phyloP scores from a whole-genome alignment of 2,888 invertebrate species.

The Rhogogaster chlorosoma region DNA sequence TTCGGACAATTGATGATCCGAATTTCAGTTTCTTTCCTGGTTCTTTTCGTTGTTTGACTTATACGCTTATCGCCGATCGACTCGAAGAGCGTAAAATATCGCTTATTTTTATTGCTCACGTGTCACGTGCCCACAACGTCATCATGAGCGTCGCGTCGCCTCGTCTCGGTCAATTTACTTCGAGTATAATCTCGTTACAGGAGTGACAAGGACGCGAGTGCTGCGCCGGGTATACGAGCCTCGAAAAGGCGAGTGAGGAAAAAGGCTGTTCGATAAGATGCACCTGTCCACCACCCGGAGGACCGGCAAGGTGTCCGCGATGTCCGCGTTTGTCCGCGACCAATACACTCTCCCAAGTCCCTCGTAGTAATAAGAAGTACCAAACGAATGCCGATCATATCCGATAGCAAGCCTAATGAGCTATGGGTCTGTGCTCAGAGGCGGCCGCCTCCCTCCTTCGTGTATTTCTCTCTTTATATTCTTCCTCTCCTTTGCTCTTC shows the following conservation, averaged over 20 bases:
- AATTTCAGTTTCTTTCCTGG: background rate
- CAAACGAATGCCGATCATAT: conserved; percentile 66
- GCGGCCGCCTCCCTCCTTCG: background rate
- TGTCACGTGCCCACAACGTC: conserved; percentile 42
- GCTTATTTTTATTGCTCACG: background rate
- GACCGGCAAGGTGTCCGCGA: conserved; percentile 50
- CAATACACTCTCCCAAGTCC: conserved; percentile 41
- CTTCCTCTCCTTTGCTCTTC: background rate
- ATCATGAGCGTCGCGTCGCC: conserved; percentile 53
- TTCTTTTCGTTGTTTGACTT: background rate
- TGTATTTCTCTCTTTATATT: background rate
- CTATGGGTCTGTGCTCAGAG: conserved; percentile 59
- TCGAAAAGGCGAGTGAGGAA: conserved; percentile 54
- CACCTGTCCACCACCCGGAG: conserved; percentile 45
- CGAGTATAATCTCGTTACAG: conserved; percentile 35
- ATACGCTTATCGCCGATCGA: background rate
- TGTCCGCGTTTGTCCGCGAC: conserved; percentile 46
- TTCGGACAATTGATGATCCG: background rate
- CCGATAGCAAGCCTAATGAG: conserved; percentile 72
- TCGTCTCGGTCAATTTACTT: conserved; percentile 37
- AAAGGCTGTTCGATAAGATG: conserved; percentile 50
- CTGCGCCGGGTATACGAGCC: conserved; percentile 28
- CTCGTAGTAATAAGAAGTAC: conserved; percentile 54
- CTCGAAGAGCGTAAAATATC: background rate
- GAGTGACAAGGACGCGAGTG: conserved; percentile 42